Evolutionary conservation across 2,113 vertebrate genomes (phyloP).

Genomic region (Narcine bancroftii): DNA sequence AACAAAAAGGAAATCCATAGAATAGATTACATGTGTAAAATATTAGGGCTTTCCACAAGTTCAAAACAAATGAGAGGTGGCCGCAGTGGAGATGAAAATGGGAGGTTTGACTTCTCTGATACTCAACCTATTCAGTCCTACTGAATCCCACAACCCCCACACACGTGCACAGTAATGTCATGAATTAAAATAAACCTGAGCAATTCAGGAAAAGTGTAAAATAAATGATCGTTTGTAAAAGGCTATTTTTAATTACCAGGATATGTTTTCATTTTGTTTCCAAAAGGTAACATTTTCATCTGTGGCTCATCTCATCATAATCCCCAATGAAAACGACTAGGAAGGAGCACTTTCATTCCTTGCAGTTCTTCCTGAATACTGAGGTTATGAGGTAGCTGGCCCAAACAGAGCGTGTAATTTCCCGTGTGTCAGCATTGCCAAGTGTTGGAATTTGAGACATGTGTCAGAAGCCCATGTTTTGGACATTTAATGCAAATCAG

Average conservation of each 20-base stretch:
- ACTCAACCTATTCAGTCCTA: neutral
- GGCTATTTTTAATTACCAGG: neutral
- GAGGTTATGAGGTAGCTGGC: too few species aligned
- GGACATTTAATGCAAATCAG: too few species aligned
- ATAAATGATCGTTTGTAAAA: neutral
- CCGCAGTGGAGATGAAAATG: neutral
- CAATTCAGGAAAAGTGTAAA: neutral
- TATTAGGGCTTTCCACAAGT: neutral
- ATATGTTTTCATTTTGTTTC: neutral
- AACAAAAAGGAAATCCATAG: neutral
- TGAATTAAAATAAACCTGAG: neutral
- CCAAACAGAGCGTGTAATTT: too few species aligned
- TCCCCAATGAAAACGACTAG: too few species aligned
- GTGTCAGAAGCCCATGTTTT: too few species aligned
- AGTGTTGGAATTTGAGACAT: too few species aligned
- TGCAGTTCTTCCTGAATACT: neutral
- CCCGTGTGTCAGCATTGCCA: too few species aligned
- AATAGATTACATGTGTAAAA: neutral
- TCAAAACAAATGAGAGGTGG: neutral
- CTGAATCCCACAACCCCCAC: neutral
- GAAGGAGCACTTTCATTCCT: neutral
- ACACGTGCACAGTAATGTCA: neutral
- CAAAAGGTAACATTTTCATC: neutral
- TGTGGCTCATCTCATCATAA: neutral
- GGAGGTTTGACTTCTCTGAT: neutral